Conservation (phyloP, 2,113 vertebrate genomes). For the Puffinus mauretanicus region DNA sequence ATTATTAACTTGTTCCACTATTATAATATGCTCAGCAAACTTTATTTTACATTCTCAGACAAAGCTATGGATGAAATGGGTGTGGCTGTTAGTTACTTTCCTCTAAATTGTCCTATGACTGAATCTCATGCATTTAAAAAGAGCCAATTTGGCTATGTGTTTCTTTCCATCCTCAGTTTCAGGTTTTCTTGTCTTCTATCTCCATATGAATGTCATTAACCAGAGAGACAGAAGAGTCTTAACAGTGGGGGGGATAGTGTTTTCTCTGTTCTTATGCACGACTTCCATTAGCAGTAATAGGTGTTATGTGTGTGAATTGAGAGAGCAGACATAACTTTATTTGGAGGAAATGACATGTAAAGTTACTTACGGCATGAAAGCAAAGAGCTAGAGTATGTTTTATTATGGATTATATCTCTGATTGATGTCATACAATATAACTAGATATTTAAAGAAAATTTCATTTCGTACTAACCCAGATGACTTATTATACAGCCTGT, state of each 20-base stretch:
- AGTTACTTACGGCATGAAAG: slow-evolving; percentile 26
- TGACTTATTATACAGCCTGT: not conserved
- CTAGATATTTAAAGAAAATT: slow-evolving; percentile 33
- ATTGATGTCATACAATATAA: not conserved
- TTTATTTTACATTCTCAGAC: not conserved
- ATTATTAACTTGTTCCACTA: not conserved
- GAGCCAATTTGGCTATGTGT: not conserved
- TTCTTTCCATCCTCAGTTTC: not conserved
- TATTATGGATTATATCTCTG: slow-evolving; percentile 5
- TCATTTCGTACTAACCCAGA: not conserved
- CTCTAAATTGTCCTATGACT: not conserved
- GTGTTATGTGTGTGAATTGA: not conserved
- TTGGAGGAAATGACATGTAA: slow-evolving; percentile 25
- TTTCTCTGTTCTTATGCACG: not conserved
- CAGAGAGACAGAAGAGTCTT: not conserved
- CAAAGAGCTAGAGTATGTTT: not conserved
- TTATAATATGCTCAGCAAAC: fast-evolving
- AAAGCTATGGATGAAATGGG: not conserved
- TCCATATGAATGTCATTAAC: not conserved
- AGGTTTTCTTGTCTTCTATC: not conserved
- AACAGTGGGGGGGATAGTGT: not conserved
- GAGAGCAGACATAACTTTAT: slow-evolving; percentile 3
- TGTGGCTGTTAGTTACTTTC: not conserved
- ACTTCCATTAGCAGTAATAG: slow-evolving; percentile 1
- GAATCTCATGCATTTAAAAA: not conserved